Base-by-base conservation (phyloP, 2,888 invertebrate species). In the Euzophera pinguis region DNA sequence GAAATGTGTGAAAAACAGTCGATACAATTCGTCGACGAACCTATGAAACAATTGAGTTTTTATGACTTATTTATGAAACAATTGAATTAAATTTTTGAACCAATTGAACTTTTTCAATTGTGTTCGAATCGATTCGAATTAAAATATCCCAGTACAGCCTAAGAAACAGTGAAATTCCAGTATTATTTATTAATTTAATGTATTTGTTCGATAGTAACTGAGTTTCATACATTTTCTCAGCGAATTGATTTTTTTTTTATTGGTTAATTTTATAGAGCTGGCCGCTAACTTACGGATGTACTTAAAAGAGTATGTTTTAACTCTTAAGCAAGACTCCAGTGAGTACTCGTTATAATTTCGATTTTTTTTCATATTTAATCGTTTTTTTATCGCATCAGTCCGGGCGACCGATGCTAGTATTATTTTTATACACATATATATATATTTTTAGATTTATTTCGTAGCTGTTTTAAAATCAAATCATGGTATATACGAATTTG, bases 211-310 rank as follows among this genome's bases (percentile, higher is more conserved):
- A 29, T 12, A 9, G 10, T 8, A 6, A 6, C 34, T 45, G 29
- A 52, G 45, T 43, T 56, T 52, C 63, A 57, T 63, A 68, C 62
- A 64, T 67, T 69, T 62, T 63, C 63, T 63, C n/a, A 63, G 59
- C 39, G 49, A 38, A 14, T 17, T 47, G 47, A 27, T 47, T 22
- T 47, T 50, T 50, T 39, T 45, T 52, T 51, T 52, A 37, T 56
- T 42, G 13, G 37, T 39, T 39, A 9, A 39, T 8, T 37, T 5
- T 5, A 38, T 13, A 38, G 16, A 60, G 53, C 69, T 75, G 82
- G 81, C 81, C 80, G 82, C 83, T 81, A 79, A 81, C 81, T 82
- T 82, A 82, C 74, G 65, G 58, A 63, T 52, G 83, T 83, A 83
- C 83, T 83, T 82, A 82, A 73, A 56, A 39, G 39, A 17, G 56